Evolutionary conservation across 2,888 invertebrate species (phyloP).

Genomic region (Phasia obesa): DNA sequence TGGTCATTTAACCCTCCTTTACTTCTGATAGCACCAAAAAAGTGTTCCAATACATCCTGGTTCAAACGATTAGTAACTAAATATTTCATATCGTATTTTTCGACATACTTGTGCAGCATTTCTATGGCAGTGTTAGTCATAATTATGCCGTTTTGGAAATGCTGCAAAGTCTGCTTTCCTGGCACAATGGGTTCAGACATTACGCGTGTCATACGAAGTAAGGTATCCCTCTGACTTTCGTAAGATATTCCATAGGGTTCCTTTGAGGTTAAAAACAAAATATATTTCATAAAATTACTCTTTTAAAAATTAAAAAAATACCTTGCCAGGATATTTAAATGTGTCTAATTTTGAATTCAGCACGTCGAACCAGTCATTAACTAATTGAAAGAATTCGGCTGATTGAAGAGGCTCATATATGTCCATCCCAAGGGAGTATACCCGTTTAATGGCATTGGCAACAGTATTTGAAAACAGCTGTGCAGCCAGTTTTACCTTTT

Average conservation of each 20-base stretch:
- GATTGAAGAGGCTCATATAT: too few relatives aligned
- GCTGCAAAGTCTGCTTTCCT: conserved; percentile 40
- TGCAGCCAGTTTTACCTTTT: too few relatives aligned
- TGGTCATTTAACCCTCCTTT: conserved; percentile 32
- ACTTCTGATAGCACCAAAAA: conserved; percentile 6
- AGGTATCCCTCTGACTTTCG: background rate
- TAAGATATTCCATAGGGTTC: conserved; percentile 27
- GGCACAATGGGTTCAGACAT: conserved; percentile 18
- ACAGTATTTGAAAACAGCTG: too few relatives aligned
- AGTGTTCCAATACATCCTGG: conserved; percentile 7
- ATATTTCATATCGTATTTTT: conserved; percentile 23
- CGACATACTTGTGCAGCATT: conserved; percentile 4
- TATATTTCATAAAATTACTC: too few relatives aligned
- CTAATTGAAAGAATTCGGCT: too few relatives aligned
- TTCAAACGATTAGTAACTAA: conserved; percentile 8
- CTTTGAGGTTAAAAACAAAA: conserved; percentile 5
- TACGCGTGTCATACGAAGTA: conserved; percentile 38
- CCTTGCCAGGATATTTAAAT: too few relatives aligned
- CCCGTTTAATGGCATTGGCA: too few relatives aligned
- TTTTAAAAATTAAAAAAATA: too few relatives aligned
- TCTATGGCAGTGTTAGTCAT: conserved; percentile 52
- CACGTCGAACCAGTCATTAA: too few relatives aligned
- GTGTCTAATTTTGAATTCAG: too few relatives aligned
- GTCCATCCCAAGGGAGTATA: too few relatives aligned
- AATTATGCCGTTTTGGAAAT: conserved; percentile 58